Evolutionary conservation across 2,113 vertebrate species (phyloP), one percentile per base, ranked within the genome.

Genomic region (Psettodes erumei): DNA sequence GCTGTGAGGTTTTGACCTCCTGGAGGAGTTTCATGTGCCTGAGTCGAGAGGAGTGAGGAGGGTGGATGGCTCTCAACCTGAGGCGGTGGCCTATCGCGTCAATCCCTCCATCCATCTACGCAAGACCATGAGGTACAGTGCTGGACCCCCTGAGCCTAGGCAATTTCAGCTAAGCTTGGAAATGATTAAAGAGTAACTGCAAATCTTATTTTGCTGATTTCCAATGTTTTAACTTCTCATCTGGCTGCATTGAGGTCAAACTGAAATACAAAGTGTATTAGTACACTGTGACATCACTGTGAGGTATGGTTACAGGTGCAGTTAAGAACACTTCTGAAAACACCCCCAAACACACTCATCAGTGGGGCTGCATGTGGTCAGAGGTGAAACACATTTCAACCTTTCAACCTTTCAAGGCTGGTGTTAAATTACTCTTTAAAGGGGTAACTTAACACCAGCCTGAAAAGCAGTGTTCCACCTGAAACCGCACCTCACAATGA

Each of bases 11-110:
- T 92, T 94, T 71, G 90, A 94, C 63, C 77, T 95, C 77, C 85
- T 96, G 90, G 86, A 93, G 69, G 88, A 92, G 86, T 94, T 95
- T 59, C 79, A 65, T 21, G 75, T 94, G 32, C 83, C 89, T 23
- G 82, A 87, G 67, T 82, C 78, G 10, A 88, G 64, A 50, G 90
- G 92, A 30, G 89, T 91, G 79, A 90, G 27, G 60, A 78, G 9
- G 80, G 89, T 88, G 71, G 71, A 92, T 10, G 93, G 94, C 33
- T 92, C 92, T 25, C 89, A 90, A 27, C 93, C 90, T 8, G 56
- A 88, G 60, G 82, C 78, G 1, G 78, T 90, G 79, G 92, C 90
- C 45, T 91, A 90, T 55, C 91, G 89, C 0, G 75, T 94, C 71
- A 95, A 93, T 77, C 92, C 92, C 54, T 80, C 89, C 12, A 82